Base-by-base conservation (phyloP, 2,797 vertebrate species). In the Lerista edwardsae region DNA sequence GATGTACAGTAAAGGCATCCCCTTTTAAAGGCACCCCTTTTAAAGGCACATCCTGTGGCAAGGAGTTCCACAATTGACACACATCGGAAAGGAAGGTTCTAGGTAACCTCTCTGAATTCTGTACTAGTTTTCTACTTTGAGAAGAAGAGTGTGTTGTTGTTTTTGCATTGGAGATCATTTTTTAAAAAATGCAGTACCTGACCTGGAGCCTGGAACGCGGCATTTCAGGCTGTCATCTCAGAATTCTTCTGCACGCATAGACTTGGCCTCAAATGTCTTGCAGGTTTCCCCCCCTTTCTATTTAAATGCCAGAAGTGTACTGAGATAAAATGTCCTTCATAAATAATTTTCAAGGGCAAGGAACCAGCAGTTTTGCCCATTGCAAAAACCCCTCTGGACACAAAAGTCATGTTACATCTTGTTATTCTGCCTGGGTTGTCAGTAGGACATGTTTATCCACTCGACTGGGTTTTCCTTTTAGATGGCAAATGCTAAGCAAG, bases 371-470 rank as follows among this genome's bases (percentile, higher is more conserved):
- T 59, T 34, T 67, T 83, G 72, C 73, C 73, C 62, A 69, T 14
- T 44, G 74, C 29, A 44, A 25, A 75, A 57, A 21, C 11, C 65
- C 75, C 75, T 71, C 82, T 47, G 75, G 82, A 84, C 75, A 44
- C 55, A 41, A 44, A 84, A 84, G 75, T 77, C 82, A 84, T 61
- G 82, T 78, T 84, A 78, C 65, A 78, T 84, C 75, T 69, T 78
- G 65, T 84, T 84, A 84, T 84, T 84, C 65, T 61, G 82, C 82
- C 39, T 62, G 65, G 65, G 27, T 84, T 77, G 82, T 71, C 29
- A 61, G 82, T 25, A 84, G 82, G 82, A 78, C 75, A 84, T 71
- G 82, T 84, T 77, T 61, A 84, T 84, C 82, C 74, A 77, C 82
- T 84, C 14, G 75, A 69, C 74, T 84, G 75, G 55, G 29, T 84